Percentiles rank a stretch among this genome's conserved stretches.
Conservation (phyloP, 2,888 invertebrate genomes). For the Pristionchus fissidentatus region DNA sequence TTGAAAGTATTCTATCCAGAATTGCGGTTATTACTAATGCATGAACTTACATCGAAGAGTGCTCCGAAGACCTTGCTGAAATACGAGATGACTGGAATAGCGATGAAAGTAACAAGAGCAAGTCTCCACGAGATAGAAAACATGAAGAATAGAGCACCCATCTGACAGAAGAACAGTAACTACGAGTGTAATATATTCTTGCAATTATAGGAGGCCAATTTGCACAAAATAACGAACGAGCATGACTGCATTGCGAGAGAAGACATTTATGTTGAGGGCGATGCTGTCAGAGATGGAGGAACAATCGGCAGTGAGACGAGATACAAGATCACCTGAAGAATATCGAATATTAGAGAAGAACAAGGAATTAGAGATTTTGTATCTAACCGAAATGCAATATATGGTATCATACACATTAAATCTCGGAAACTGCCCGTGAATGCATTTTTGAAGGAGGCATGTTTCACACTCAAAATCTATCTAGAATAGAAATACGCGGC, state of each 20-base stretch:
- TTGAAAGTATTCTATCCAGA: too few relatives aligned
- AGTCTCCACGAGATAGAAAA: slow-evolving; percentile 77
- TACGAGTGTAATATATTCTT: not conserved
- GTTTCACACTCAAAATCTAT: too few relatives aligned
- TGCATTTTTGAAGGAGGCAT: too few relatives aligned
- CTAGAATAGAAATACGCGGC: too few relatives aligned
- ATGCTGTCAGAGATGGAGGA: slow-evolving; percentile 76
- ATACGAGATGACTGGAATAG: slow-evolving; percentile 76
- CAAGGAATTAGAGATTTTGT: too few relatives aligned
- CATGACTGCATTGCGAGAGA: slow-evolving; percentile 76
- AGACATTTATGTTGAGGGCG: slow-evolving; percentile 76
- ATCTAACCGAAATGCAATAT: too few relatives aligned
- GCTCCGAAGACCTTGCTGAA: slow-evolving; percentile 76
- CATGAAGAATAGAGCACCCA: slow-evolving; percentile 76
- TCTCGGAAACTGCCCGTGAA: too few relatives aligned
- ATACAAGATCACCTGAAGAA: slow-evolving; percentile 76
- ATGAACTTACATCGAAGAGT: slow-evolving; percentile 76
- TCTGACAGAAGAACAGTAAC: too few relatives aligned
- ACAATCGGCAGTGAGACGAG: slow-evolving; percentile 77
- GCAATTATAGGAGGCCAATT: not conserved
- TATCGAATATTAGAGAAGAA: too few relatives aligned
- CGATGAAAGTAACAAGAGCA: slow-evolving; percentile 76
- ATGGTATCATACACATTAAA: too few relatives aligned
- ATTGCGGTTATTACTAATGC: too few relatives aligned
- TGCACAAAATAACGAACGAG: slow-evolving; percentile 51